Base-by-base conservation (phyloP, 2,113 vertebrate genomes). In the Sinosuthora webbiana region DNA sequence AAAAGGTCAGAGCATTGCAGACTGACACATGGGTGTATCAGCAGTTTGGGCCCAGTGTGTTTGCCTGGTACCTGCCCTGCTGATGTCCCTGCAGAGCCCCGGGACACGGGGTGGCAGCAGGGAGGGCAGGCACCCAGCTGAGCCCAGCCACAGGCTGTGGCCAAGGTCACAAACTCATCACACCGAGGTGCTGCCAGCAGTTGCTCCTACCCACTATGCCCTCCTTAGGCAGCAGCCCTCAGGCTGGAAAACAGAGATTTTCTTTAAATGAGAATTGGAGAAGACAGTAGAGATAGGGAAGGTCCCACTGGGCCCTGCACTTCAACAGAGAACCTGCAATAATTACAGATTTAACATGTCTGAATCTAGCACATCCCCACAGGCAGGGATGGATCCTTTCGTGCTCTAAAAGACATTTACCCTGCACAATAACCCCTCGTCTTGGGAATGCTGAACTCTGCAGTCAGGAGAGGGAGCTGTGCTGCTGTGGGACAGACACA, bases 391-490 rank as follows among this genome's bases (percentile, higher is more conserved):
- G 65, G 4, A 2, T 81, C 39, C 9, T 22, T 42, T 45, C 0
- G 0, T 4, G 12, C 31, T 64, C 25, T 20, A 9, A n/a, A 64
- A 39, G 19, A 30, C 13, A 7, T 60, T 17, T 27, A 4, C 21
- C 13, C 11, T 41, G 53, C 45, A 4, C 22, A 56, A 13, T 4
- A 41, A 56, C 18, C 21, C 22, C 42, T 44, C 62, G 0, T 6
- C 23, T 1, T 4, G 2, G 63, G 17, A 11, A 47, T 30, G 39
- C 15, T 9, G 64, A 50, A 41, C 56, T 47, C 21, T n/a, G 35
- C 52, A n/a, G 92, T 55, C 90, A 10, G 83, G 59, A 97, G 95
- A 93, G 90, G 95, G 96, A 96, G 93, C 92, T 92, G 68, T 64
- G 85, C 71, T 55, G 63, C 95, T 59, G 79, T 5, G 5, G 47